phyloP scores from a whole-genome alignment of 2,797 vertebrate species.

The Peromyscus attwateri region DNA sequence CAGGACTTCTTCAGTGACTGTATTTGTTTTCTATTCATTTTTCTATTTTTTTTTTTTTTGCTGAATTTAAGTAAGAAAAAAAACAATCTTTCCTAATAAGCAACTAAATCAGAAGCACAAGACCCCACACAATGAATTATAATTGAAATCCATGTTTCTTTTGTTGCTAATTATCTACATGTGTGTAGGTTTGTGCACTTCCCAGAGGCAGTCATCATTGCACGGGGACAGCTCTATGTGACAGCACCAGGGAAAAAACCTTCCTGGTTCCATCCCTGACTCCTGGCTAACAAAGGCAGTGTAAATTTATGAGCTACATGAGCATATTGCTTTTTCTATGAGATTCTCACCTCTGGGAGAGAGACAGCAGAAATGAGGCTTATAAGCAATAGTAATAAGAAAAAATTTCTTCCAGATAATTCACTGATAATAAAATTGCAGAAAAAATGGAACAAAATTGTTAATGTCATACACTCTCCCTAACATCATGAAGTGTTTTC shows the following conservation, averaged over 20 bases:
- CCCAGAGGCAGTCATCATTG: slow-evolving; percentile 67
- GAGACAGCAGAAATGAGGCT: background rate
- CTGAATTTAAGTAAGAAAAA: background rate
- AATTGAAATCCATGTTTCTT: slow-evolving; percentile 46
- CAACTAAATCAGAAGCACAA: slow-evolving; percentile 42
- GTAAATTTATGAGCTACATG: slow-evolving; percentile 16
- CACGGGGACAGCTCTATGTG: background rate
- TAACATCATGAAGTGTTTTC: background rate
- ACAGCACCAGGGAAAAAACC: background rate
- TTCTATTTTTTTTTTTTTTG: background rate
- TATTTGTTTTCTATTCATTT: slow-evolving; percentile 61
- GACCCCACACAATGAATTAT: slow-evolving; percentile 57
- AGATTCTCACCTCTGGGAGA: background rate
- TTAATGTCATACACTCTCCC: background rate
- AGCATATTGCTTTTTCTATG: background rate
- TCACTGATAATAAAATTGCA: background rate
- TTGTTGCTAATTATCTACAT: slow-evolving; percentile 40
- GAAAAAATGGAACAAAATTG: slow-evolving; percentile 10
- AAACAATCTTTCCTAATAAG: slow-evolving; percentile 65
- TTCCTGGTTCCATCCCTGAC: background rate
- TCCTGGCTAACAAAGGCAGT: slow-evolving; percentile 9
- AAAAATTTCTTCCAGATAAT: background rate
- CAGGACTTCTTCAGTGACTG: background rate
- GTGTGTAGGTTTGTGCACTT: background rate
- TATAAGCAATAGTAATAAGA: background rate